Base-by-base conservation (phyloP, 2,888 invertebrate genomes). In the Caenorhabditis macrosperma region DNA sequence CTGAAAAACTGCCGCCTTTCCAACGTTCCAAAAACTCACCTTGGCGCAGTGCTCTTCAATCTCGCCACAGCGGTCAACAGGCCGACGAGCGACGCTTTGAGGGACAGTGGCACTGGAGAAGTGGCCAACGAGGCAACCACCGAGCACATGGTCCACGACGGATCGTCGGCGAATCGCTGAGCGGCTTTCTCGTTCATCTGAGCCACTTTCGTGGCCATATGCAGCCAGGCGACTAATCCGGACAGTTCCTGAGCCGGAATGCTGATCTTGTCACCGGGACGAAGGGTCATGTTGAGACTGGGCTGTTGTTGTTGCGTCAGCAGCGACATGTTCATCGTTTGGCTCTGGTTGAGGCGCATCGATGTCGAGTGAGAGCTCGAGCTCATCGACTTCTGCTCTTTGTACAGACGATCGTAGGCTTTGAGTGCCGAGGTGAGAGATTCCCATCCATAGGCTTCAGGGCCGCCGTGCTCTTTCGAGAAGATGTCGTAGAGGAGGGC, bases 21-120 rank as follows among this genome's bases (percentile, higher is more conserved):
- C n/a, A n/a, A n/a, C n/a, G n/a, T n/a, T n/a, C n/a, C n/a, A n/a
- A n/a, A n/a, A n/a, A n/a, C 26, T 28, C 17, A 77, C 76, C 67
- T 55, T 15, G 61, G 54, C 3, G 86, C 78, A 7, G 83, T 71
- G 17, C 41, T 54, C 60, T 85, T 85, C 41, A 83, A 68, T 17
- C 72, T 64, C 7, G 87, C 87, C n/a, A 89, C 46, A 1, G 86
- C 68, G 2, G 86, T 81, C 59, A 88, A 64, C n/a, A 88, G 79
- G 2, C 71, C 66, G 17, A 86, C 77, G 0, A 88, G 69, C 1
- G 76, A 66, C 7, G 88, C 86, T 64, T 86, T 86, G 46, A 86
- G 59, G 1, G 74, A 38, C 12, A 84, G 35, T 2, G 86, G 86
- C 24, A 85, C 81, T 9, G 85, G 74, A 9, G 84, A 59, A 0